Evolutionary conservation across 2,113 vertebrate genomes (phyloP).

Genomic region (Charadrius vociferus): DNA sequence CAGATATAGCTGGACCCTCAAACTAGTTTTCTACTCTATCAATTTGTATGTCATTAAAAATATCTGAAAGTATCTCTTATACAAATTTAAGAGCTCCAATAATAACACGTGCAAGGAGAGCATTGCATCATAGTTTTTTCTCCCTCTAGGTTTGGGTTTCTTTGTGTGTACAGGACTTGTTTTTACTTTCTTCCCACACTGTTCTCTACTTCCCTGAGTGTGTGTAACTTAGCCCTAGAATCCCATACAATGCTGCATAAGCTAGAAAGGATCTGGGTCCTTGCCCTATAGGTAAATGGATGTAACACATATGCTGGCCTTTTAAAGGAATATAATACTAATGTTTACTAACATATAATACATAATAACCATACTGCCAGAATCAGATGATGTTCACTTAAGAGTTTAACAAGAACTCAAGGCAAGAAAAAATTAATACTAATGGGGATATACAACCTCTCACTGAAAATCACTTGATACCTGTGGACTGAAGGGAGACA

Average conservation of each 20-base stretch:
- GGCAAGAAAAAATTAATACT: neutral
- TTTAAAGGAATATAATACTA: neutral
- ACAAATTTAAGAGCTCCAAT: neutral
- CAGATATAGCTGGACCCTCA: neutral
- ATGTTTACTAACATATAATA: neutral
- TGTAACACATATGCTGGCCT: neutral
- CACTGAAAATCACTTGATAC: neutral
- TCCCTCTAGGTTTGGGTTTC: neutral
- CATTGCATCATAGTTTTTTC: rapidly evolving
- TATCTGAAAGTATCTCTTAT: neutral
- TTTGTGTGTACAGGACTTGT: rapidly evolving
- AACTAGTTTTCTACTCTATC: neutral
- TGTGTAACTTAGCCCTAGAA: neutral
- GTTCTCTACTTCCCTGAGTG: neutral
- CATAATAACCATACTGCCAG: neutral
- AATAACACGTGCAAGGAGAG: neutral
- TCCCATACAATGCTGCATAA: neutral
- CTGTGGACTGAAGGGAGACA: neutral
- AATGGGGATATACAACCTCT: neutral
- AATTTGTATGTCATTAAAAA: neutral
- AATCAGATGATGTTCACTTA: neutral
- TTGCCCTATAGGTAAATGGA: neutral
- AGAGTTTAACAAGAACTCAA: neutral
- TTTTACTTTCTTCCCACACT: neutral
- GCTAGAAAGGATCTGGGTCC: neutral